phyloP scores from a whole-genome alignment of 2,113 vertebrate species.

The Trichechus manatus region DNA sequence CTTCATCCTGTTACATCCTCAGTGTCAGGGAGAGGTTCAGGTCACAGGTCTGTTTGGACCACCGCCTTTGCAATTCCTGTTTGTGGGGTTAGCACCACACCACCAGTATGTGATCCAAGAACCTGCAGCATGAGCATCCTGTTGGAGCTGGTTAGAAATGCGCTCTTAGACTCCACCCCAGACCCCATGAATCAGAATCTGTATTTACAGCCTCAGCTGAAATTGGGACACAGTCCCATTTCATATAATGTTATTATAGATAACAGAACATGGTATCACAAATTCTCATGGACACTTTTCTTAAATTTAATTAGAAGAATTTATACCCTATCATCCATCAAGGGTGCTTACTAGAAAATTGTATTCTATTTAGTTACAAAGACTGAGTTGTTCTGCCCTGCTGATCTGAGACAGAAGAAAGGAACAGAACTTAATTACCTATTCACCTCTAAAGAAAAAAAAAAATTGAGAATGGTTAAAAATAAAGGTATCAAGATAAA shows the following conservation, averaged over 20 bases:
- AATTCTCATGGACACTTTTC: background rate
- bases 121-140: background rate
- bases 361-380: background rate
- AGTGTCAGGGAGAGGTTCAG: background rate
- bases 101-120: background rate
- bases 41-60: background rate
- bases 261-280: background rate
- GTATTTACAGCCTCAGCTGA: background rate
- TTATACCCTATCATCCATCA: background rate
- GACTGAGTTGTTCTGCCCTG: background rate
- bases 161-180: background rate
- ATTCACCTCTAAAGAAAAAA: background rate
- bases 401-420: background rate
- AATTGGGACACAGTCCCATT: background rate
- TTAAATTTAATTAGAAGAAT: background rate
- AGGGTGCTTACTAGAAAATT: background rate
- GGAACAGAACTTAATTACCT: background rate
- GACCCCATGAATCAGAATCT: background rate
- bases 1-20: background rate
- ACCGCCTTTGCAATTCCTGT: fast-evolving
- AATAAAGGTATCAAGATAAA: background rate
- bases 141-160: background rate
- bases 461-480: background rate
- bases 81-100: background rate
- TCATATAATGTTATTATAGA: fast-evolving